Percentiles rank a stretch among this genome's conserved stretches.
These are phyloP conservation scores for Amphibalanus amphitrite DNA, from an alignment of 1,140 invertebrate species.

Conservation along the genomic window DNA sequence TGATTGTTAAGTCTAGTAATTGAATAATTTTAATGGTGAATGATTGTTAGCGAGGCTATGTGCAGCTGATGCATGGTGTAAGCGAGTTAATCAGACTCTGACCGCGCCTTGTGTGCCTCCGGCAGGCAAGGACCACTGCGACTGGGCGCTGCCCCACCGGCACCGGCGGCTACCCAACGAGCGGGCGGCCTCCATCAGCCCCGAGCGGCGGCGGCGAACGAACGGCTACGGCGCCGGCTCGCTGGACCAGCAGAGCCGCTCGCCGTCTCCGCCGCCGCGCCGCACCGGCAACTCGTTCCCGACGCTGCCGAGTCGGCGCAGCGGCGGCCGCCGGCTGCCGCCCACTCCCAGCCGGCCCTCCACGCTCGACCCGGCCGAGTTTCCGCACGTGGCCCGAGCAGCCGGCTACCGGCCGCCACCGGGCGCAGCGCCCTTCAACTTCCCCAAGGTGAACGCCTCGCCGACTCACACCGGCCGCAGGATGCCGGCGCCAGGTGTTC, in stretches of 20 bases:
- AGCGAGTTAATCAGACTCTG: too few species aligned
- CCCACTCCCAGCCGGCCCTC: constrained; percentile 81
- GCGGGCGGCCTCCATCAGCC: constrained; percentile 59
- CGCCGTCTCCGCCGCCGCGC: constrained; percentile 25
- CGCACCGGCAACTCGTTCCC: constrained; percentile 48
- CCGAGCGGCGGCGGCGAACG: constrained; percentile 27
- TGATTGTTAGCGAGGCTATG: too few species aligned
- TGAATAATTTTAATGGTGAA: too few species aligned
- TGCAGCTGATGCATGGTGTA: too few species aligned
- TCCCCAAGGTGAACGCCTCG: constrained; percentile 78
- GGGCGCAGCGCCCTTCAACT: constrained; percentile 49
- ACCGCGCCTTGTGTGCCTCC: too few species aligned
- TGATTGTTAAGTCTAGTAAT: too few species aligned
- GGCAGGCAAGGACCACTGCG: background rate
- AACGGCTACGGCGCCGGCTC: too few species aligned
- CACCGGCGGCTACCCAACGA: constrained; percentile 12
- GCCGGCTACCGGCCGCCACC: constrained; percentile 24
- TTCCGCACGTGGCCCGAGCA: constrained; percentile 47
- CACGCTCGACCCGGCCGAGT: constrained; percentile 29
- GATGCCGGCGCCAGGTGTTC: constrained; percentile 10
- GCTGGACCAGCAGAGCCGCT: constrained; percentile 30
- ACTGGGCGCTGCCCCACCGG: constrained; percentile 3
- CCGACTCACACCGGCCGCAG: constrained; percentile 46
- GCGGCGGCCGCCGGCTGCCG: constrained; percentile 55
- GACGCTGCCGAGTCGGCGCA: constrained; percentile 45